A percentile compares a stretch with the other conserved stretches of the same genome.
phyloP scores from a whole-genome alignment of 2,888 invertebrate species.

The Ormyrus thymus region DNA sequence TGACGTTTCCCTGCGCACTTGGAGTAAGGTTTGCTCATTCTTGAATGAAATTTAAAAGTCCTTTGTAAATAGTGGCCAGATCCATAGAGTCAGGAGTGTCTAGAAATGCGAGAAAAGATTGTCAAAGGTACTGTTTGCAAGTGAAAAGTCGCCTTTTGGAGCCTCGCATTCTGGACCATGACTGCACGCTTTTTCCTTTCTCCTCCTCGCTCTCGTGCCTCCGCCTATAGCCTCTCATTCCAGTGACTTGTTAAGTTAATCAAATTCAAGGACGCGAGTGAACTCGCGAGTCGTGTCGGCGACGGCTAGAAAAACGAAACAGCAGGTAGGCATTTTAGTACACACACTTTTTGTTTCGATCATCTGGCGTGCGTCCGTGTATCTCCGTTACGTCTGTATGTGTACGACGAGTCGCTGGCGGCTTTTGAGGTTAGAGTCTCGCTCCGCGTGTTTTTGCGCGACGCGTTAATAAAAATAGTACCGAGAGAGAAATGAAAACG shows the following conservation, averaged over 20 bases:
- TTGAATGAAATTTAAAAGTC: no score
- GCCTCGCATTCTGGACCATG: conserved; percentile 26
- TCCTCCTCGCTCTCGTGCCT: not conserved
- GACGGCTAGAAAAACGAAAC: not conserved
- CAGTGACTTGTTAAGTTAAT: no score
- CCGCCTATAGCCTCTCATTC: not conserved
- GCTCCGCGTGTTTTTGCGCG: not conserved
- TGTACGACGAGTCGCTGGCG: not conserved
- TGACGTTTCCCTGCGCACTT: conserved; percentile 6
- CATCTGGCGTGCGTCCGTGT: conserved; percentile 13
- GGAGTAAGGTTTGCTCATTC: not conserved
- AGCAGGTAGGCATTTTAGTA: not conserved
- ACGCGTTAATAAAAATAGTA: not conserved
- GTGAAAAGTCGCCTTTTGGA: not conserved
- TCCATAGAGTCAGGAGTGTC: not conserved
- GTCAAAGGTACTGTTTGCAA: no score
- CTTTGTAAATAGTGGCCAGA: no score
- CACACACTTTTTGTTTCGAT: not conserved
- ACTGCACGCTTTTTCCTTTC: conserved; percentile 37
- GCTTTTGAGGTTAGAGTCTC: conserved; percentile 39
- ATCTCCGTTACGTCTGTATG: not conserved
- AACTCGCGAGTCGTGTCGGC: not conserved
- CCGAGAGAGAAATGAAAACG: not conserved
- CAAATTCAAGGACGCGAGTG: no score
- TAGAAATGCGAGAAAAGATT: not conserved